Base-by-base conservation (phyloP, 2,113 vertebrate species). In the Nesogale talazaci region DNA sequence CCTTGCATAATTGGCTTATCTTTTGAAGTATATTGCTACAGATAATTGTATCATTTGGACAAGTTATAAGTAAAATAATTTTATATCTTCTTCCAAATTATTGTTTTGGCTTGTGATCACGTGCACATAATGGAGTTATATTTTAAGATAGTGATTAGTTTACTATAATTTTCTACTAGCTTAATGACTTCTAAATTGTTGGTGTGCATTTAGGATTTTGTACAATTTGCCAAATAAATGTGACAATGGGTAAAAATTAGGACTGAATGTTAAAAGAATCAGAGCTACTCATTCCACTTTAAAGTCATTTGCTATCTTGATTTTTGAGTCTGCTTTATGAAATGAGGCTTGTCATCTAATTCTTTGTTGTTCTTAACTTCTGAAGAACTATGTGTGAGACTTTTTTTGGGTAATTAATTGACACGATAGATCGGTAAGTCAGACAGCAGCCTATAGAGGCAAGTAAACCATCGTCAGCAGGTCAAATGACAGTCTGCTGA, bases 21-120 rank as follows among this genome's bases (percentile, higher is more conserved):
- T 84, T 85, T 81, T 27, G 46, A 90, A 94, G 31, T 82, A 57
- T 34, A 70, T 87, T 93, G 40, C 36, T 82, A n/a, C 20, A 59
- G 59, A 16, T 81, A 38, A 81, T 83, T 77, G 63, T 36, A 67
- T 69, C 17, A 23, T 94, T 89, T 75, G 42, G 31, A 75, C 15
- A 79, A 31, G 46, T 52, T 52, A 52, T 52, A 52, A 52, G 46
- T 52, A 52, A 52, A 52, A 25, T 46, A 92, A 42, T 25, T 91
- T 70, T 77, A 20, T 75, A 67, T 36, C 72, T 79, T 20, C 65
- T 72, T 20, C 11, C 4, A 38, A 79, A 78, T 88, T 3, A 38
- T 83, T 88, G 88, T 77, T 88, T 93, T 94, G 52, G 36, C 76
- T 91, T 94, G 31, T 94, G 46, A 86, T 86, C 76, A 75, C 38